Evolutionary conservation across 2,797 vertebrate species (phyloP), one percentile per base, ranked within the genome.

Genomic region (Nannoperca australis): DNA sequence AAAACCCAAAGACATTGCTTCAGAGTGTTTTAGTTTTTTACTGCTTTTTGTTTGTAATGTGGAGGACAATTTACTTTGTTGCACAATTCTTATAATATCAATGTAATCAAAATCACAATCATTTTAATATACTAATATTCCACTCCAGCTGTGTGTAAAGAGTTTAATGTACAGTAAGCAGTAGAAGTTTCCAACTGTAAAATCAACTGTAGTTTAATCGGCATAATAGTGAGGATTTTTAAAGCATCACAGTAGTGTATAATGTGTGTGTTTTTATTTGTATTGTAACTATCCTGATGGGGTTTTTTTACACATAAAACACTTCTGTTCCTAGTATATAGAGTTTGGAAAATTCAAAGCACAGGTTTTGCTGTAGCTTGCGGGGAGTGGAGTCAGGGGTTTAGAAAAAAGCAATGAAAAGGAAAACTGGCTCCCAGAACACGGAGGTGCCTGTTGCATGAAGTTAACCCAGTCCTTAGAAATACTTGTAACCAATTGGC

Each of bases 1-100:
- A 60, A 40, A 32, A 40, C 7, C 15, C 5, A 49, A 24, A 45
- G 42, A 55, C 53, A n/a, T 18, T 34, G 13, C 10, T 64, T 55
- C 22, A 65, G 14, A 12, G 2, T 53, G 12, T 60, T 50, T 36
- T 42, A 5, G 8, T 13, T 62, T 72, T 42, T 22, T 5, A 34
- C 32, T 61, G 40, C 32, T 63, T 78, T 53, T 27, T 61, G 47
- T 63, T 78, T 53, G n/a, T 20, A 11, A 36, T 62, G 40, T 49
- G 36, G 27, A 15, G 7, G 12, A n/a, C 45, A n/a, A 42, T 60
- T 51, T 49, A 44, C 55, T 12, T 64, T 44, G 12, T 3, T 44
- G 20, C 47, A 38, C 1, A 45, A 15, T 60, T 54, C 20, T 44
- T 20, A 34, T 27, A 36, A 36, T 64, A 49, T 24, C 5, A 12